These are phyloP conservation scores for Thinocorus orbignyianus DNA, from an alignment of 2,113 vertebrate genomes.

Conservation along the genomic window DNA sequence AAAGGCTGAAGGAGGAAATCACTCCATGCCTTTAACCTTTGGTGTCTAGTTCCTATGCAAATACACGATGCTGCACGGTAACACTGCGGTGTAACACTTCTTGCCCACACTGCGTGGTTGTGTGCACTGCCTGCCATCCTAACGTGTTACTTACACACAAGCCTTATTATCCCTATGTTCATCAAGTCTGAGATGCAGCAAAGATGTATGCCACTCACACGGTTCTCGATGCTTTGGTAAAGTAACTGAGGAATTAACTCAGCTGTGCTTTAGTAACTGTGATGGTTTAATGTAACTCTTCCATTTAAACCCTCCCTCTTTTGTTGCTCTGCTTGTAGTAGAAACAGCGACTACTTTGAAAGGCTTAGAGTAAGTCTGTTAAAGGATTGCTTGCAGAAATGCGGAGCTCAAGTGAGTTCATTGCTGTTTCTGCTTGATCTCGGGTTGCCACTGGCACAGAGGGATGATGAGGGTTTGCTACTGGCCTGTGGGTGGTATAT, in stretches of 20 bases:
- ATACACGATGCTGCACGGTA: background rate
- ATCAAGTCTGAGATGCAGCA: background rate
- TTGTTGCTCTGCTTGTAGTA: background rate
- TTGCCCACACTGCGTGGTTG: background rate
- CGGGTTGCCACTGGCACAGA: rapidly evolving
- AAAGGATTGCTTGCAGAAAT: background rate
- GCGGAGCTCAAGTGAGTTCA: background rate
- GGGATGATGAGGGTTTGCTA: background rate
- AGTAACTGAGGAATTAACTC: background rate
- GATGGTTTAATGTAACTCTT: background rate
- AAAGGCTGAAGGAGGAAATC: background rate
- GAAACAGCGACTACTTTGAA: background rate
- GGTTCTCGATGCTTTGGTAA: background rate
- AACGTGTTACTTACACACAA: rapidly evolving
- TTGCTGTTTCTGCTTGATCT: background rate
- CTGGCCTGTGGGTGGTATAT: background rate
- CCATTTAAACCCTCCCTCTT: background rate
- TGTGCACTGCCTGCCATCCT: background rate
- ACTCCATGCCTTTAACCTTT: background rate
- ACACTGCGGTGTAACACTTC: background rate
- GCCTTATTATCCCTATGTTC: background rate
- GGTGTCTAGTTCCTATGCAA: background rate
- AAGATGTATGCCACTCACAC: background rate
- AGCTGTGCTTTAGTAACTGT: background rate
- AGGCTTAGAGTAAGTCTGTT: background rate